phyloP scores from a whole-genome alignment of 2,797 vertebrate genomes.

The Eospalax fontanierii region DNA sequence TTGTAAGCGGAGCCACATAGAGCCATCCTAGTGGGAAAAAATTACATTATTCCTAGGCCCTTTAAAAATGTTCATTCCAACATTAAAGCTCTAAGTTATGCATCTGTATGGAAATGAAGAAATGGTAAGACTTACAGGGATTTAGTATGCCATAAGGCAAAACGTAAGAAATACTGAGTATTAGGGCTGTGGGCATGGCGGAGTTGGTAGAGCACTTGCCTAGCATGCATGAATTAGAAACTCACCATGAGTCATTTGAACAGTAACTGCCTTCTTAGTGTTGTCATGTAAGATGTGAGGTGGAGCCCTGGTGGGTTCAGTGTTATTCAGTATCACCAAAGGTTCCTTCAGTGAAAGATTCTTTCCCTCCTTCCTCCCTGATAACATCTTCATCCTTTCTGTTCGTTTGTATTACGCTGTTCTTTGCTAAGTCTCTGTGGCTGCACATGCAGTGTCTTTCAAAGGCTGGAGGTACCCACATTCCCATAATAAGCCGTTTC shows the following conservation, averaged over 20 bases:
- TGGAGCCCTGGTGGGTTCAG: not conserved
- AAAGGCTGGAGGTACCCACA: not conserved
- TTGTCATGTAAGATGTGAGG: too few relatives aligned
- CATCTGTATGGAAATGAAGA: not conserved
- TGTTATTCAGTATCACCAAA: too few relatives aligned
- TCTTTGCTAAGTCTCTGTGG: not conserved
- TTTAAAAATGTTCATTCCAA: constrained; percentile 1
- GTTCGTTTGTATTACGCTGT: not conserved
- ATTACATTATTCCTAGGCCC: not conserved
- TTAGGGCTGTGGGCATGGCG: not conserved
- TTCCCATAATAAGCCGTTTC: not conserved
- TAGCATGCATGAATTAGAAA: not conserved
- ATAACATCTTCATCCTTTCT: not conserved
- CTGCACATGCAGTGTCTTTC: not conserved
- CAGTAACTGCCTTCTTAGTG: not conserved
- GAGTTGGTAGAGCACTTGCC: not conserved
- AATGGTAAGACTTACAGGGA: not conserved
- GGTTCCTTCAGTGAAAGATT: too few relatives aligned
- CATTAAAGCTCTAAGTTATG: not conserved
- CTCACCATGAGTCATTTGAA: not conserved
- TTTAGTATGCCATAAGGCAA: not conserved
- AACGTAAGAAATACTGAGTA: not conserved
- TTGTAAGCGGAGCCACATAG: rapidly evolving
- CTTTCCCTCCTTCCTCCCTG: not conserved
- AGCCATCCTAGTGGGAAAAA: not conserved